Evolutionary conservation across 2,888 invertebrate genomes (phyloP).

Genomic region (Platycheirus rosarum): DNA sequence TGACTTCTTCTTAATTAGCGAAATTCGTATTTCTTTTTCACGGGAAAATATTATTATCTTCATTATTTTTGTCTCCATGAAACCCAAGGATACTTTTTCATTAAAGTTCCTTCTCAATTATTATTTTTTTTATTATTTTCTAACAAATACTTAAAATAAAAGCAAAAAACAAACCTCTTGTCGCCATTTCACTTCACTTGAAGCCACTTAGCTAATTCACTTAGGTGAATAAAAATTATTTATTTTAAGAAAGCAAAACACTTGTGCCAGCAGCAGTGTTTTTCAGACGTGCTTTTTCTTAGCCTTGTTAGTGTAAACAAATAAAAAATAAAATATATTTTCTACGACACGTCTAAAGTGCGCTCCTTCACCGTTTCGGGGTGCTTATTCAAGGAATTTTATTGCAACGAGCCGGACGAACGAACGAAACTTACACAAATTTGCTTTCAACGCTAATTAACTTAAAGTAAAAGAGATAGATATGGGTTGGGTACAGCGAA

Average conservation of each 20-base stretch:
- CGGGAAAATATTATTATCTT: too few relatives aligned
- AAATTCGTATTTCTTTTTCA: too few relatives aligned
- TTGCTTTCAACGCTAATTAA: constrained; percentile 67
- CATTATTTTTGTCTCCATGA: not conserved
- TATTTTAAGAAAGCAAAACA: constrained; percentile 38
- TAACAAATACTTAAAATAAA: not conserved
- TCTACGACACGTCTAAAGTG: constrained; percentile 18
- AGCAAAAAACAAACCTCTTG: constrained; percentile 10
- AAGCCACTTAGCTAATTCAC: constrained; percentile 52
- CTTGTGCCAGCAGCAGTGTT: constrained; percentile 8
- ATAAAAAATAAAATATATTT: constrained; percentile 40
- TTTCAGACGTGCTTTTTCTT: too few relatives aligned
- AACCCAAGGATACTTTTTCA: constrained; percentile 1
- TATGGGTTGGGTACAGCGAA: not conserved
- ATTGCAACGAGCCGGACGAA: constrained; percentile 17
- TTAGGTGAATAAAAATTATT: constrained; percentile 29
- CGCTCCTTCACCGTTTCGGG: constrained; percentile 6
- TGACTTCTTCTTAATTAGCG: too few relatives aligned
- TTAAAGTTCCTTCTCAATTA: not conserved
- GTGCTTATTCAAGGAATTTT: constrained; percentile 37
- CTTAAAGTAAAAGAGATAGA: constrained; percentile 14
- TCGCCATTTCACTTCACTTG: constrained; percentile 34
- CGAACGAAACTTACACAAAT: constrained; percentile 21
- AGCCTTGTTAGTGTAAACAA: too few relatives aligned
- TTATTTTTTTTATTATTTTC: not conserved